Evolutionary conservation across 1,140 invertebrate species (phyloP), one percentile per base, ranked within the genome.

Genomic region (Lysiphlebus fabarum): DNA sequence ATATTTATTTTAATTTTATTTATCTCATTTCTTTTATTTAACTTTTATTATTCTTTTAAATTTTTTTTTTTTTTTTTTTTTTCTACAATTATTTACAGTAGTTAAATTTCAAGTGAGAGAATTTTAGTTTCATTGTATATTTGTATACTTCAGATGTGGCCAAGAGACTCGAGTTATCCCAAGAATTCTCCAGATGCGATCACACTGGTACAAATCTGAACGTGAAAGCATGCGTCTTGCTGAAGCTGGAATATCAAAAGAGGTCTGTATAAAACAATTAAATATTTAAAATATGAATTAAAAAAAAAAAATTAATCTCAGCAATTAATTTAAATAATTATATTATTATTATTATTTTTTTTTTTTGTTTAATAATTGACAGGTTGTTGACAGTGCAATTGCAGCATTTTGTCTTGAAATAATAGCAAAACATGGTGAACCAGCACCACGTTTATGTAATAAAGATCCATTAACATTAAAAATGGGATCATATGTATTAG

Each of bases 391-490:
- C 80, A 90, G 92, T 61, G 97, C 97, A 47, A 91, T 99, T 64
- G 92, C 94, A 2, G 89, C 96, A 12, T 99, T 99, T 79, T 97
- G 96, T 69, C 80, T 99, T 57, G 95, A 98, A 82, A 90, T 98
- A 67, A 96, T 98, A 67, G 93, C 92, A 47, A 87, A 90, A 63
- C 96, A 99, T 80, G 97, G 96, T 34, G 92, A 96, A 67, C 90
- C 94, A 10, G 95, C 97, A 55, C 85, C 90, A 38, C 83, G 90
- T 53, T 83, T 98, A 53, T 99, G 97, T 82, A 99, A 99, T 83
- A 99, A 99, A 80, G 97, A 99, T 83, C 97, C 97, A 12, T 87
- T 98, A 56, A 95, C 95, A 12, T 84, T 99, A 44, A 98, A 98
- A 81, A 96, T 96, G 80, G 92, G 96, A 67, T 89, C 90, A 34